Evolutionary conservation across 2,113 vertebrate species (phyloP).

Genomic region (Rhagologus leucostigma): DNA sequence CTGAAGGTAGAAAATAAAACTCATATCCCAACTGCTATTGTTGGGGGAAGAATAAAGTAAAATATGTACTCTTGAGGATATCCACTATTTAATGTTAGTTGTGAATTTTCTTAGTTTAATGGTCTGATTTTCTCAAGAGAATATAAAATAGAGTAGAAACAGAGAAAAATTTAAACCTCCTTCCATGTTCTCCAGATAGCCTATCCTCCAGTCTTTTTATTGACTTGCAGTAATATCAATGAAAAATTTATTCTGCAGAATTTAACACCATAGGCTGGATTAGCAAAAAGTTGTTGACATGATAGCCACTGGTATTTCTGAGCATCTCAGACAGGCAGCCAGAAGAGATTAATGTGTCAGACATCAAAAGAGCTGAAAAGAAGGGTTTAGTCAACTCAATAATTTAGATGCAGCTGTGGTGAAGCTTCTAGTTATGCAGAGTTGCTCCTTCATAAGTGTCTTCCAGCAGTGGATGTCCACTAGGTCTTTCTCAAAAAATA

Average conservation of each 20-base stretch:
- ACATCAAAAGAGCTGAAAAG: not conserved
- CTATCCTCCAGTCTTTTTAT: not conserved
- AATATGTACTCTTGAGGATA: not conserved
- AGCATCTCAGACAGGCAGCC: not conserved
- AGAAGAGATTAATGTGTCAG: not conserved
- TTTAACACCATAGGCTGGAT: not conserved
- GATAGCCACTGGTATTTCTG: not conserved
- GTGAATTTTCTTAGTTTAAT: not conserved
- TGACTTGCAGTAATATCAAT: not conserved
- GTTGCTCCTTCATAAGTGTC: not conserved
- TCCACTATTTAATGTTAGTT: not conserved
- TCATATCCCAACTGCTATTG: not conserved
- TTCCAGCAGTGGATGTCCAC: not conserved
- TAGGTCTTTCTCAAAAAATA: not conserved
- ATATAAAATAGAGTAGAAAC: not conserved
- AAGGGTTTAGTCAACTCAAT: not conserved
- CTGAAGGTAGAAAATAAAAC: not conserved
- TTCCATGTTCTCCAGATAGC: not conserved
- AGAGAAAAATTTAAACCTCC: not conserved
- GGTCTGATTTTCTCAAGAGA: not conserved
- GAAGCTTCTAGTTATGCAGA: not conserved
- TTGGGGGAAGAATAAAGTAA: not conserved
- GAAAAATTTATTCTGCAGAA: not conserved
- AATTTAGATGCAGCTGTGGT: not conserved
- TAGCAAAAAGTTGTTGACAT: not conserved